Base-by-base conservation (phyloP, 2,797 vertebrate species). In the Hydrolagus colliei region DNA sequence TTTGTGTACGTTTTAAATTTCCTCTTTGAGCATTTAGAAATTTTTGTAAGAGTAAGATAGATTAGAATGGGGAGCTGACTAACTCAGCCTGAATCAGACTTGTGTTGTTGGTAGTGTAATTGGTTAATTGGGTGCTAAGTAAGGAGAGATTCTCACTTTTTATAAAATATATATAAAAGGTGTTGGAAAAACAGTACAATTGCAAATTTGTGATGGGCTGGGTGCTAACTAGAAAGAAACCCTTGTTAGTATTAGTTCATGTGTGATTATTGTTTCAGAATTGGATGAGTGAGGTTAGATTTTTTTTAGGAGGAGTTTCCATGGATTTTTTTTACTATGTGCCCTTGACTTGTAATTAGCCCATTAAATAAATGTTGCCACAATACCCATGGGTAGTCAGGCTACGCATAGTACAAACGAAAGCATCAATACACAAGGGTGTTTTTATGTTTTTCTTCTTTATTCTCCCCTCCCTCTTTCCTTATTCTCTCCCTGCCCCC, bases 331-430 rank as follows among this genome's bases (percentile, higher is more conserved):
- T 88, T 52, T 52, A 52, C 77, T 86, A 65, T 91, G 93, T 95
- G 93, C 90, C 94, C 94, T 95, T 96, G 93, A 91, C 90, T 91
- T 93, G 88, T 92, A 93, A 93, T 93, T 92, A 94, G 91, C 89
- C 91, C 92, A 27, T 92, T 92, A 90, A 89, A 89, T 91, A 87
- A 90, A 89, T 90, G 88, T 87, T 89, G 88, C 94, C 88, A 88
- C 72, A 72, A 27, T 88, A 88, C 86, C 89, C 79, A 61, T 91
- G 88, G 88, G 89, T 86, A 90, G 87, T 87, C 87, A 76, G 72
- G 88, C 90, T 90, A 89, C 86, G 9, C 87, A 90, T 12, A 6
- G 13, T 41, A 16, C 8, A 16, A 5, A 16, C 35, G 2, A 73
- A 22, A 18, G 68, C 68, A 18, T 16, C 20, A 20, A 18, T 71